Evolutionary conservation across 2,797 vertebrate genomes (phyloP).

Genomic region (Huso huso): DNA sequence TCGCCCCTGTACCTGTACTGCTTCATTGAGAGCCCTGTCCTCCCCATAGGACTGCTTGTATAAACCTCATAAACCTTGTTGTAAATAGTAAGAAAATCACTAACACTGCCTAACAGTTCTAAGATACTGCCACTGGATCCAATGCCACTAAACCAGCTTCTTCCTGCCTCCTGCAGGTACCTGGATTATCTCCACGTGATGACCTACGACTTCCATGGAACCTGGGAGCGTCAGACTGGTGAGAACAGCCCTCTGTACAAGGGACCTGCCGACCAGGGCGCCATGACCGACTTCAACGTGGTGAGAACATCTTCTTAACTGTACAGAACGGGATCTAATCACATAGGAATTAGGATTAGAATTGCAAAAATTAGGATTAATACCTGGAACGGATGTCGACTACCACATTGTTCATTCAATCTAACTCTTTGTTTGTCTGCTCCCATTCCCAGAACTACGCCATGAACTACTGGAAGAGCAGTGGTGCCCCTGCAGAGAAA

Average conservation of each 20-base stretch:
- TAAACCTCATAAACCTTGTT: background rate
- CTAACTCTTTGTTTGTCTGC: background rate
- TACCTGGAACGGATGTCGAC: too few relatives aligned
- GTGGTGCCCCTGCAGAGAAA: slow-evolving; percentile 54
- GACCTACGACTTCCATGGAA: slow-evolving; percentile 67
- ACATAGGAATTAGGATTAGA: background rate
- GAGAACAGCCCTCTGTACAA: slow-evolving; percentile 71
- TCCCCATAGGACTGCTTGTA: background rate
- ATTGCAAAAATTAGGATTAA: too few relatives aligned
- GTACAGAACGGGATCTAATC: background rate
- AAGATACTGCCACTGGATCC: background rate
- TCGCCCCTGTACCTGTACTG: too few relatives aligned
- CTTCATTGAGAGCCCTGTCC: background rate
- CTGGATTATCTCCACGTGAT: slow-evolving; percentile 72
- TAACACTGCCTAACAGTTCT: background rate
- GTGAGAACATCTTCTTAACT: slow-evolving; percentile 35
- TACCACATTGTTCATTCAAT: too few relatives aligned
- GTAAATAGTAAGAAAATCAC: background rate
- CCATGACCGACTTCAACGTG: slow-evolving; percentile 41
- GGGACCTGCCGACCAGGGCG: slow-evolving; percentile 39
- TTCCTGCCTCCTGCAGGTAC: slow-evolving; percentile 38
- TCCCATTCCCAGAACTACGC: slow-evolving; percentile 45
- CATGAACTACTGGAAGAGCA: slow-evolving; percentile 54
- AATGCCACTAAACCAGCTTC: background rate
- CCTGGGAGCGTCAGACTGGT: slow-evolving; percentile 51